Evolutionary conservation across 1,140 invertebrate genomes (phyloP), one percentile per base, ranked within the genome.

Genomic region (Drosophila murphyi): DNA sequence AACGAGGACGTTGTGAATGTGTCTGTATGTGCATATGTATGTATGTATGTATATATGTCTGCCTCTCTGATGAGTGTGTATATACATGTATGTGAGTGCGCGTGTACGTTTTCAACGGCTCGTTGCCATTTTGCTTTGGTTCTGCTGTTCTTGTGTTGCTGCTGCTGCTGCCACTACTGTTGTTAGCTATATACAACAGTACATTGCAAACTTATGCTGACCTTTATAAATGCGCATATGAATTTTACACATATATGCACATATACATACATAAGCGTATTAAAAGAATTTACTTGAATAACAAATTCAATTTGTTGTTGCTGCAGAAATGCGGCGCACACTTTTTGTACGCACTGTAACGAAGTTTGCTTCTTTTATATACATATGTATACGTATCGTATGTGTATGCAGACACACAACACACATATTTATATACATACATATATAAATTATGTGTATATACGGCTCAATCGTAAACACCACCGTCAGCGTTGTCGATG

Each of bases 61-160:
- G 12, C 12, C 12, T 12, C 12, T 12, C 12, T 12, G 12, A 12
- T 12, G 12, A 12, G 12, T 63, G 28, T 48, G n/a, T 37, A 32
- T 48, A 32, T 68, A n/a, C n/a, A n/a, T n/a, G n/a, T n/a, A 48
- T 51, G 55, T 47, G 47, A n/a, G 65, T 54, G 47, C 59, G 69
- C 64, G 62, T 67, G 72, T 67, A 80, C 75, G 80, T 82, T 82
- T 82, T 77, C 73, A 67, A 47, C 70, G 56, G 55, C 65, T 74
- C 73, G 76, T 73, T 82, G 74, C 65, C 72, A 69, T 73, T 80
- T 64, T 78, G 70, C 62, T 67, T 75, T 79, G 64, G 61, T 79
- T 57, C 37, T 74, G 50, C 31, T 54, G 35, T 39, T 64, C 41
- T 35, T 50, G 12, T 56, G 20, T 37, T 68, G 54, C 54, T 67